These are phyloP conservation scores for Itoplectis maculator DNA, from an alignment of 2,888 invertebrate genomes.

Conservation along the genomic window DNA sequence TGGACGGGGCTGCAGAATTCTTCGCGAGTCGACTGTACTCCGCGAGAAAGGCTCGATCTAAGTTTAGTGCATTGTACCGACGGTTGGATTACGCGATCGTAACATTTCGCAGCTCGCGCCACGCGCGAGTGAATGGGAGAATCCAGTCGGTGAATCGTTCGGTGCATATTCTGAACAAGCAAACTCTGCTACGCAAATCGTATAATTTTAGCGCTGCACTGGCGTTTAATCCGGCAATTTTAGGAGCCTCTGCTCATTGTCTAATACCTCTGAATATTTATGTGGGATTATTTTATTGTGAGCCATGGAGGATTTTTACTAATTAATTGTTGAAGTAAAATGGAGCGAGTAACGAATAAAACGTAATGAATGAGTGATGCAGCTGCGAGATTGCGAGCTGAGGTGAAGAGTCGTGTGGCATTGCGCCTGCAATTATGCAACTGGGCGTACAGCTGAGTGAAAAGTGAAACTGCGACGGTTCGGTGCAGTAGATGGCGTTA, in stretches of 20 bases:
- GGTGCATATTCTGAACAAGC: conserved; percentile 32
- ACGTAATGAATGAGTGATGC: conserved; percentile 5
- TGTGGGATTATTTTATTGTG: not conserved
- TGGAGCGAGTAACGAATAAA: not conserved
- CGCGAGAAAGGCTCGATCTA: conserved; percentile 32
- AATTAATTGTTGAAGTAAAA: not conserved
- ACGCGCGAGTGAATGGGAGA: conserved; percentile 53
- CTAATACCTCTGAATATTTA: conserved; percentile 16
- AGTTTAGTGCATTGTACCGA: conserved; percentile 56
- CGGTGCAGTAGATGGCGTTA: not conserved
- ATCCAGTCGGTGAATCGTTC: conserved; percentile 39
- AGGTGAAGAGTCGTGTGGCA: conserved; percentile 10
- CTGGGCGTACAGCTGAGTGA: conserved; percentile 48
- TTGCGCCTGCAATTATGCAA: conserved; percentile 59
- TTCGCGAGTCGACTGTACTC: conserved; percentile 25
- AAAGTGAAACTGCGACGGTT: conserved; percentile 37
- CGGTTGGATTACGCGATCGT: conserved; percentile 61
- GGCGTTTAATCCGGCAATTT: conserved; percentile 25
- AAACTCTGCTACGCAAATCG: conserved; percentile 51
- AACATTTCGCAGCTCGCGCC: conserved; percentile 47
- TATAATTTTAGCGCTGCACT: conserved; percentile 48
- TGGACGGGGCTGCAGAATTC: conserved; percentile 14
- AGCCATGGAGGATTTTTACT: not conserved
- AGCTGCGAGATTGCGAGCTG: not conserved
- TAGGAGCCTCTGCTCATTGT: conserved; percentile 4